Evolutionary conservation across 1,140 invertebrate genomes (phyloP).

Genomic region (Cydia strobilella): DNA sequence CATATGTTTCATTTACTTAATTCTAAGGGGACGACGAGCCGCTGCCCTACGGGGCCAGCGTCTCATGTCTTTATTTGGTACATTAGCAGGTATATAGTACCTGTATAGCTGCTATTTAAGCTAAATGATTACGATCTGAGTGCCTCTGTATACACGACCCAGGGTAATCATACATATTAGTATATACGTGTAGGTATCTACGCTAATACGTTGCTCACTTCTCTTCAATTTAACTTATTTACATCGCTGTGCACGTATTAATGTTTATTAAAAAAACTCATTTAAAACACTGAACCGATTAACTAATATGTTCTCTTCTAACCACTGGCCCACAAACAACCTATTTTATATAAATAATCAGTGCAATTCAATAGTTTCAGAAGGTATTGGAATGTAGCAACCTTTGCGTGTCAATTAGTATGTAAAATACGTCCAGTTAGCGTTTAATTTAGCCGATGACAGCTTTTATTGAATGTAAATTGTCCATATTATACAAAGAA

Average conservation of each 20-base stretch:
- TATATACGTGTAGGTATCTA: too few relatives aligned
- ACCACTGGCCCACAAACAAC: not conserved
- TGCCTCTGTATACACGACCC: not conserved
- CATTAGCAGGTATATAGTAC: too few relatives aligned
- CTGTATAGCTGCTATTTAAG: not conserved
- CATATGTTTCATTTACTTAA: too few relatives aligned
- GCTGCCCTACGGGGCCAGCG: too few relatives aligned
- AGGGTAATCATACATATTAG: too few relatives aligned
- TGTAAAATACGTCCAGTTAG: conserved; percentile 56
- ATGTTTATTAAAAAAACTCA: too few relatives aligned
- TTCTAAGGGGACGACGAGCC: too few relatives aligned
- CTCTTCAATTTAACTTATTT: too few relatives aligned
- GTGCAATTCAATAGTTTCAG: conserved; percentile 38
- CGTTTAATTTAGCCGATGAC: conserved; percentile 60
- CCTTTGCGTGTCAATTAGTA: conserved; percentile 64
- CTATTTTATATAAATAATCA: not conserved
- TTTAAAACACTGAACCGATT: not conserved
- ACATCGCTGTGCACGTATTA: too few relatives aligned
- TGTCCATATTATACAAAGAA: conserved; percentile 53
- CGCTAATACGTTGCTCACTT: too few relatives aligned
- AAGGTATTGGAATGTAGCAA: conserved; percentile 59
- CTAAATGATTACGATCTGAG: not conserved
- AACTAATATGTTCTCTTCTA: not conserved
- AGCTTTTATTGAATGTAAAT: conserved; percentile 62
- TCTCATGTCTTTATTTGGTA: too few relatives aligned